phyloP scores from a whole-genome alignment of 2,888 invertebrate genomes.

The Teleogryllus oceanicus region DNA sequence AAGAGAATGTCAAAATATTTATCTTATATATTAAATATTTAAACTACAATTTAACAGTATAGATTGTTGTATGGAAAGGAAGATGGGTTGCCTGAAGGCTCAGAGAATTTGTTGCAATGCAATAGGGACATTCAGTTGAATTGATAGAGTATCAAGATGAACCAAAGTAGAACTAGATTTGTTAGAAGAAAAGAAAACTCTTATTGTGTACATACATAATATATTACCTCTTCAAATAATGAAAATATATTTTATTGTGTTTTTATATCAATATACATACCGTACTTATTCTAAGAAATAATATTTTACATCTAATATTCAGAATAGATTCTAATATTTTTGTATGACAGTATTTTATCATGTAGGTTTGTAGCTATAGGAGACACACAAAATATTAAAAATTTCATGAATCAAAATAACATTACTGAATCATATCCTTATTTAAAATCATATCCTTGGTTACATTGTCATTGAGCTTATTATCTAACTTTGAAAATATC shows the following conservation, averaged over 20 bases:
- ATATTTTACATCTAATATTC: constrained; percentile 10
- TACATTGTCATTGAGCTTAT: too few species aligned
- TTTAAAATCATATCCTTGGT: too few species aligned
- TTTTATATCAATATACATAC: constrained; percentile 22
- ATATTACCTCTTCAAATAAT: constrained; percentile 24
- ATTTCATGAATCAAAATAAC: too few species aligned
- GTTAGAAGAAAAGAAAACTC: constrained; percentile 4
- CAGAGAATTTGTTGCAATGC: neutral
- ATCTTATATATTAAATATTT: constrained; percentile 3
- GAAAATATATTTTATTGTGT: constrained; percentile 12
- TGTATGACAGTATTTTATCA: constrained; percentile 26
- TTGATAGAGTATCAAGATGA: constrained; percentile 5
- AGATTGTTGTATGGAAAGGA: neutral
- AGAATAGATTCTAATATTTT: constrained; percentile 21
- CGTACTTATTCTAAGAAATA: constrained; percentile 25
- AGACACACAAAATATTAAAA: neutral
- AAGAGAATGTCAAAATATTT: constrained; percentile 8
- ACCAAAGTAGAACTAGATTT: constrained; percentile 21
- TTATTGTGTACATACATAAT: constrained; percentile 19
- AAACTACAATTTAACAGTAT: neutral
- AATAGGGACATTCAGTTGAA: constrained; percentile 5
- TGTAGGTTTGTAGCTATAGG: neutral
- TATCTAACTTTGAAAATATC: too few species aligned
- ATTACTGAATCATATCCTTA: too few species aligned
- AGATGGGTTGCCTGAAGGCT: constrained; percentile 10